Evolutionary conservation across 2,797 vertebrate species (phyloP), one percentile per base, ranked within the genome.

Genomic region (Poecilia wingei): DNA sequence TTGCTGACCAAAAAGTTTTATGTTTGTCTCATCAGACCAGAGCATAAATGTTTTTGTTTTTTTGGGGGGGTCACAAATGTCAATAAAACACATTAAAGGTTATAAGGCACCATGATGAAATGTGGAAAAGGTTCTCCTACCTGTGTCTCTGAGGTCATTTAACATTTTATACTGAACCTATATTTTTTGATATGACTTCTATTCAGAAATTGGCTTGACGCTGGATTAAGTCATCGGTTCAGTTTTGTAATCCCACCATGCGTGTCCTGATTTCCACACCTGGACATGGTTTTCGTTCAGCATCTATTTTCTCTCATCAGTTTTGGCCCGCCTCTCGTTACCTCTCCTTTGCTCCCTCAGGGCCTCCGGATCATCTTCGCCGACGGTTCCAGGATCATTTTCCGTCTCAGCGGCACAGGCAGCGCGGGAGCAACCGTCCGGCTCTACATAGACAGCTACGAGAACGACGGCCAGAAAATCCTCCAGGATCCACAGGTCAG

Each of bases 361-460:
- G 98, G 98, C 69, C 91, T 99, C 84, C 91, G 98, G 91, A 97
- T 99, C 89, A 96, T 99, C 94, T 99, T 99, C 90, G 91, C 97
- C 0, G 98, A 99, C 0, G 98, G 98, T 55, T 99, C 98, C 12
- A 97, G 98, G 66, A 94, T 99, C 80, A 98, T 99, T 88, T 99
- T 99, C 95, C 96, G 98, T 76, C 96, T 99, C 79, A 99, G 98
- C 0, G 98, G 98, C 72, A 99, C 98, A 0, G 98, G 98, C 92
- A 99, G 98, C 0, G 97, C 98, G 0, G 98, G 98, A 41, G 98
- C 98, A 55, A 99, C 98, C 4, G 85, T 99, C 87, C 95, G 98
- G 59, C 96, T 99, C 49, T 99, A 99, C 94, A 97, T 99, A 8
- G 98, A 99, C 95, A 99, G 98, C 96, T 99, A 98, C 0, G 98